Conservation (phyloP, 2,888 invertebrate genomes). For the Geotrupes spiniger region DNA sequence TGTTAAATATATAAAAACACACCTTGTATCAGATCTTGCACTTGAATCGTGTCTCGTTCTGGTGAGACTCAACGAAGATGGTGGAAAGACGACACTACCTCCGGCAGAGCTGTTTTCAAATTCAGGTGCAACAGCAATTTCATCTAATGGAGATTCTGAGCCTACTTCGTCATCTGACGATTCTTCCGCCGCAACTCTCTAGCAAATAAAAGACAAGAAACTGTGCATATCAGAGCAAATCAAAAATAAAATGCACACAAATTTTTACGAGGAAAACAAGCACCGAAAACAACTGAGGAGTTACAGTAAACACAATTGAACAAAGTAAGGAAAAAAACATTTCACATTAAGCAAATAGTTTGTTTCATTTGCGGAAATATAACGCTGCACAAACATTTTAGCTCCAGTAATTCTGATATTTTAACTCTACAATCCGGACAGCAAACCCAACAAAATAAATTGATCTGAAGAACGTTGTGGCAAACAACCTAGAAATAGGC, state of each 20-base stretch:
- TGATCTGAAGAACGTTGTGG: too few species aligned
- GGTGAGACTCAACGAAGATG: conserved; percentile 61
- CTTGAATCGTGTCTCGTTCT: conserved; percentile 64
- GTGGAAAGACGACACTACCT: conserved; percentile 58
- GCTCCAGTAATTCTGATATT: too few species aligned
- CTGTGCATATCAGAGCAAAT: too few species aligned
- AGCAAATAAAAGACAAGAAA: neutral
- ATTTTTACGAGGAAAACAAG: conserved; percentile 1
- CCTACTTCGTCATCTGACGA: conserved; percentile 81
- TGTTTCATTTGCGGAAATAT: too few species aligned
- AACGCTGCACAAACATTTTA: too few species aligned
- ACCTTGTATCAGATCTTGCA: conserved; percentile 67
- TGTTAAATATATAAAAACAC: conserved; percentile 41
- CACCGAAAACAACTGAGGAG: too few species aligned
- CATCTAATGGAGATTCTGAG: conserved; percentile 78
- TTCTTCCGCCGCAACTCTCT: conserved; percentile 68
- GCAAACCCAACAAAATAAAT: too few species aligned
- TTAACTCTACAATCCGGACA: too few species aligned
- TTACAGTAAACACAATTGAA: too few species aligned
- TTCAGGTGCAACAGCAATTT: conserved; percentile 61
- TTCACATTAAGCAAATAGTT: too few species aligned
- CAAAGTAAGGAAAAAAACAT: too few species aligned
- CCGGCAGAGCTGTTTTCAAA: conserved; percentile 54
- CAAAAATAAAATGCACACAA: too few species aligned
- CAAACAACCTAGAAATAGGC: neutral